These are phyloP conservation scores for Trissolcus basalis DNA, from an alignment of 1,140 invertebrate genomes.

Conservation along the genomic window DNA sequence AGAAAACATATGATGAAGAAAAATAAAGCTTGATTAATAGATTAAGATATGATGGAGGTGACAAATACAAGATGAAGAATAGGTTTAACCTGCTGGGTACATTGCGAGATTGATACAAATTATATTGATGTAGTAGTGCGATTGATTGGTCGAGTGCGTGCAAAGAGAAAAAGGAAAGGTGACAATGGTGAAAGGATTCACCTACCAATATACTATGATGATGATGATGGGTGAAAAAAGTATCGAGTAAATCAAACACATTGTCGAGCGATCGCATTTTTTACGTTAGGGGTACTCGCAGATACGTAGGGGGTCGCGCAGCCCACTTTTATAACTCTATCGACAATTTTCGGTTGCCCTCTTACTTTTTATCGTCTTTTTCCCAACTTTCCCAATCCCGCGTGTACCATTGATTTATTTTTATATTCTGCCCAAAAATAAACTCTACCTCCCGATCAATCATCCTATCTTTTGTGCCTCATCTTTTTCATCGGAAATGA, in stretches of 20 bases:
- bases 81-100: conserved; percentile 26
- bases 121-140: conserved; percentile 27
- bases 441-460: conserved; percentile 31
- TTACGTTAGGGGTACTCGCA: conserved; percentile 49
- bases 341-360: conserved; percentile 68
- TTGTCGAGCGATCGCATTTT: conserved; percentile 52
- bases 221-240: conserved; percentile 33
- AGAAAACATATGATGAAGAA: no score
- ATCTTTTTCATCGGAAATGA: neutral
- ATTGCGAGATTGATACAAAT: conserved; percentile 47
- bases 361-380: conserved; percentile 62
- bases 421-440: conserved; percentile 21
- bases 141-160: conserved; percentile 24
- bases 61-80: conserved; percentile 31
- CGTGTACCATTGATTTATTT: conserved; percentile 62
- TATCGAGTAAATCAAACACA: conserved; percentile 60
- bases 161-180: conserved; percentile 30
- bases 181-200: conserved; percentile 58
- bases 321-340: conserved; percentile 71
- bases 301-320: conserved; percentile 54
- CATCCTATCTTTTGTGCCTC: conserved; percentile 1
- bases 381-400: conserved; percentile 38
- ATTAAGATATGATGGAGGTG: neutral
- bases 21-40: no score
- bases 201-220: conserved; percentile 33